Evolutionary conservation across 2,888 invertebrate genomes (phyloP).

Genomic region (Agonopterix heracliana): DNA sequence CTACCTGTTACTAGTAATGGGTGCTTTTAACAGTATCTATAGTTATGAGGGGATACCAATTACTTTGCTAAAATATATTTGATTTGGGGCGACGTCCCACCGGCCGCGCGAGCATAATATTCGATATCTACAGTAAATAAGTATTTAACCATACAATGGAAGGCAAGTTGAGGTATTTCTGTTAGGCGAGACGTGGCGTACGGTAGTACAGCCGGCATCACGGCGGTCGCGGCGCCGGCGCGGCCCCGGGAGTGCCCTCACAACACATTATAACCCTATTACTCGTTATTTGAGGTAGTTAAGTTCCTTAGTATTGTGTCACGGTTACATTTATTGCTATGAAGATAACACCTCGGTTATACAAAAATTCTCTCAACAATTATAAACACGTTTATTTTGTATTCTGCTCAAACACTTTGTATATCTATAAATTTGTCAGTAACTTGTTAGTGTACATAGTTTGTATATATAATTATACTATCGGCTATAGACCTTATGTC

Average conservation of each 20-base stretch:
- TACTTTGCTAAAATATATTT: neutral
- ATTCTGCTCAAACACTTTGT: constrained; percentile 39
- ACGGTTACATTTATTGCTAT: constrained; percentile 58
- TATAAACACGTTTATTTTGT: constrained; percentile 41
- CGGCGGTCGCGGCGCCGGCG: constrained; percentile 10
- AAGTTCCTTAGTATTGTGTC: constrained; percentile 57
- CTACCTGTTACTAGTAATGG: constrained; percentile 59
- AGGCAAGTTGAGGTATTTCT: constrained; percentile 53
- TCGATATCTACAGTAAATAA: constrained; percentile 15
- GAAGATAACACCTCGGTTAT: constrained; percentile 55
- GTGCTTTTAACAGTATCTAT: constrained; percentile 53
- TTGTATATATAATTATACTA: constrained; percentile 7
- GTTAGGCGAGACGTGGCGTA: constrained; percentile 3
- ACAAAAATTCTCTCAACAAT: constrained; percentile 58
- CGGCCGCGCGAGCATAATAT: constrained; percentile 12
- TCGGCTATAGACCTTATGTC: neutral
- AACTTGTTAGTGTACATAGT: constrained; percentile 25
- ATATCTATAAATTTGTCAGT: constrained; percentile 11
- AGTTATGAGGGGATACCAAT: constrained; percentile 25
- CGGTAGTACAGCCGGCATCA: neutral
- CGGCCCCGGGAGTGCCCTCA: constrained; percentile 27
- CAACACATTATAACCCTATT: constrained; percentile 50
- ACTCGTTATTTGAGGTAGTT: constrained; percentile 72
- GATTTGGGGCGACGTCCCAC: constrained; percentile 15
- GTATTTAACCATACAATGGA: constrained; percentile 30